Percentiles rank a stretch among this genome's conserved stretches.
Conservation (phyloP, 2,888 invertebrate species). For the Ecliptopera silaceata region DNA sequence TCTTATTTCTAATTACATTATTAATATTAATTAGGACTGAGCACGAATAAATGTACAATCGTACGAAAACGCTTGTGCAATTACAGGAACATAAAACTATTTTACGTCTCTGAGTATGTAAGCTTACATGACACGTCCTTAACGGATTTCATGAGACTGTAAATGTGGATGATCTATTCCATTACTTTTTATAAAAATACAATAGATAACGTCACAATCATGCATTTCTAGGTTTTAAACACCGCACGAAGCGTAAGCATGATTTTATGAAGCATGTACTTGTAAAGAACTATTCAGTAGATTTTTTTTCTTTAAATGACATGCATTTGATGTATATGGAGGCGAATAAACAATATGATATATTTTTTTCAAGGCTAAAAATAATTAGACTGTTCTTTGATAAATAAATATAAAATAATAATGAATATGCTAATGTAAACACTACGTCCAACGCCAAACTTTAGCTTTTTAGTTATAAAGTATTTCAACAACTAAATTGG, state of each 20-base stretch:
- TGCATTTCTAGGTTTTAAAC: conserved; percentile 27
- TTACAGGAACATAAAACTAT: too few relatives aligned
- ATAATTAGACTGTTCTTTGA: conserved; percentile 6
- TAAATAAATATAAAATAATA: conserved; percentile 17
- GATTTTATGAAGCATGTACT: conserved; percentile 46
- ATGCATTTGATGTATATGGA: conserved; percentile 41
- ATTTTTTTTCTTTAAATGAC: conserved; percentile 28
- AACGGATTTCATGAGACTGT: too few relatives aligned
- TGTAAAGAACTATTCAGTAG: not conserved
- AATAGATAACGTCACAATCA: conserved; percentile 7
- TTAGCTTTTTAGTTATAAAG: not conserved
- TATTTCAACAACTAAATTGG: not conserved
- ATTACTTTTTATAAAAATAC: not conserved
- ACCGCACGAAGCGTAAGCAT: conserved; percentile 59
- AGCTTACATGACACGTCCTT: too few relatives aligned
- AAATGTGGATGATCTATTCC: too few relatives aligned
- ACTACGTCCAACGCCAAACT: conserved; percentile 37
- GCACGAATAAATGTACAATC: too few relatives aligned
- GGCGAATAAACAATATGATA: conserved; percentile 12
- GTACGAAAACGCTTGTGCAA: too few relatives aligned
- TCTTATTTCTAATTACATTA: too few relatives aligned
- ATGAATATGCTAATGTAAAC: conserved; percentile 36
- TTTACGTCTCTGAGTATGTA: too few relatives aligned
- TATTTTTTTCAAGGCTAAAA: not conserved
- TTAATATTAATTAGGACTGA: too few relatives aligned